Evolutionary conservation across 2,113 vertebrate genomes (phyloP).

Genomic region (Laterallus jamaicensis): DNA sequence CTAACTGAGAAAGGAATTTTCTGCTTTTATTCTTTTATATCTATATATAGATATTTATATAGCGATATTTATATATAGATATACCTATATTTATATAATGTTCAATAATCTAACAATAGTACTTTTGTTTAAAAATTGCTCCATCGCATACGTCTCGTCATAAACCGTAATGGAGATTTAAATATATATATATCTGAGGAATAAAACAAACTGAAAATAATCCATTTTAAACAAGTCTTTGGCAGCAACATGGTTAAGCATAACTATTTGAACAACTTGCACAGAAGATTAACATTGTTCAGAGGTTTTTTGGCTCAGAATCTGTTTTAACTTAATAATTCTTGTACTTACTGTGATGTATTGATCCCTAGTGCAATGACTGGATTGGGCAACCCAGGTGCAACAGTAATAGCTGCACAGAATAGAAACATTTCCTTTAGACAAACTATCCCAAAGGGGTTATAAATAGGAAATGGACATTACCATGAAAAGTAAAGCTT

Average conservation of each 20-base stretch:
- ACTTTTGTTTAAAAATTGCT: conserved; percentile 53
- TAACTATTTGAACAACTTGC: conserved; percentile 75
- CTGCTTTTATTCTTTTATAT: conserved; percentile 44
- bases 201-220: conserved; percentile 63
- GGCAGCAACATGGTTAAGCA: conserved; percentile 80
- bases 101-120: conserved; percentile 61
- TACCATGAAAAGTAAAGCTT: conserved; percentile 87
- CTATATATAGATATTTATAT: conserved; percentile 68
- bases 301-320: conserved; percentile 81
- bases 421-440: conserved; percentile 99
- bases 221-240: conserved; percentile 75
- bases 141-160: conserved; percentile 26
- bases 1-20: conserved; percentile 8
- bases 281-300: conserved; percentile 84
- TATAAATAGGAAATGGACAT: conserved; percentile 93
- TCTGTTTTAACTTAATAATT: conserved; percentile 83
- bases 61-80: conserved; percentile 71
- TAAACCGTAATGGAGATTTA: conserved; percentile 60
- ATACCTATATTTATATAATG: conserved; percentile 58
- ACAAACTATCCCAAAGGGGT: conserved; percentile 93
- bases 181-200: conserved; percentile 56
- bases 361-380: conserved; percentile 89
- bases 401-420: conserved; percentile 92
- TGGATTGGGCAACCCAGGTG: conserved; percentile 92
- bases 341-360: conserved; percentile 88